A percentile compares a stretch with the other conserved stretches of the same genome.
Conservation (phyloP, 2,113 vertebrate genomes). For the Corythornis madagascariensis region DNA sequence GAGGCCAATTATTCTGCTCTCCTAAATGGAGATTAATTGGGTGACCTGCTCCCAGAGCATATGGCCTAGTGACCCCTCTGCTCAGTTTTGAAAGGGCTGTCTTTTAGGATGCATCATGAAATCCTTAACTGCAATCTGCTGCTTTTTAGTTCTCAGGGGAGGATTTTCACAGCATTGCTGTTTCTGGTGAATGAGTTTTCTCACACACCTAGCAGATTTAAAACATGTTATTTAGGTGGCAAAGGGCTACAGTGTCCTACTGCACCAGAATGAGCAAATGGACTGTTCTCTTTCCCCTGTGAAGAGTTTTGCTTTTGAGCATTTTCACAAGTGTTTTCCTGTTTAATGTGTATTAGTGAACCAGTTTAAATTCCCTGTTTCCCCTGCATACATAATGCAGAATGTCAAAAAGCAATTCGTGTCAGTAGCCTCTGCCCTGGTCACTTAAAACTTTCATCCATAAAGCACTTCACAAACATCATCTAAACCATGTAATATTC, state of each 20-base stretch:
- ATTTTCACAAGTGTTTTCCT: not conserved
- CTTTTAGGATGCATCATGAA: not conserved
- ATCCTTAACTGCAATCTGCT: not conserved
- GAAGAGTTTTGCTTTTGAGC: not conserved
- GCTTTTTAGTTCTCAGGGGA: not conserved
- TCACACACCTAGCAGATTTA: not conserved
- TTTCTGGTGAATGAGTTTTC: not conserved
- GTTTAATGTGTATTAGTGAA: not conserved
- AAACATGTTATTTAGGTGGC: not conserved
- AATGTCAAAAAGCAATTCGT: not conserved
- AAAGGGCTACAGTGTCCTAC: not conserved
- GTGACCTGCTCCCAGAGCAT: not conserved
- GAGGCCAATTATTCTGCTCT: not conserved
- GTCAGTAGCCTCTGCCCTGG: not conserved
- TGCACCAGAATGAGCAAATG: not conserved
- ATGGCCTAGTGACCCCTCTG: not conserved
- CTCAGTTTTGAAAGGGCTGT: not conserved
- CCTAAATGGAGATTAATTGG: not conserved
- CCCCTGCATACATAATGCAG: not conserved
- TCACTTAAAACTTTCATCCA: not conserved
- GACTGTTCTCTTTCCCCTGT: not conserved
- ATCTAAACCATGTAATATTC: not conserved
- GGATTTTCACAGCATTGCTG: not conserved
- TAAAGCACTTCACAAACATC: not conserved
- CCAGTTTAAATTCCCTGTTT: conserved; percentile 1